A percentile compares a stretch with the other conserved stretches of the same genome.
phyloP scores from a whole-genome alignment of 2,113 vertebrate genomes.

The Embiotoca jacksoni region DNA sequence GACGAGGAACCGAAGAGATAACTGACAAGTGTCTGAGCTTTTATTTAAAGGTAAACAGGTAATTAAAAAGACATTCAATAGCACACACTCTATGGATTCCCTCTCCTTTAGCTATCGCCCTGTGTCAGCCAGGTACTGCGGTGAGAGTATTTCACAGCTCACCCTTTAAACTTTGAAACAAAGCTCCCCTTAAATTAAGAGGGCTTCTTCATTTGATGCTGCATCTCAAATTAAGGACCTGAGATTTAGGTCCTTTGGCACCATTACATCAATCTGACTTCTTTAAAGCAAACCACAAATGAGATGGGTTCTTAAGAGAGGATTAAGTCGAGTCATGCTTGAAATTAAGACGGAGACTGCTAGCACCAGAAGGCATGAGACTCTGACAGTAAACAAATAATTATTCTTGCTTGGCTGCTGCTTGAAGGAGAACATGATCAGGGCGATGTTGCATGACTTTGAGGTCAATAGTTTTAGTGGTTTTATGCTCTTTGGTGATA shows the following conservation, averaged over 20 bases:
- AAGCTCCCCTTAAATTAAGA: constrained; percentile 67
- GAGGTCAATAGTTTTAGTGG: neutral
- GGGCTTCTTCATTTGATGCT: constrained; percentile 55
- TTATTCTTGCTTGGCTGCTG: neutral
- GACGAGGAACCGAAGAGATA: constrained; percentile 36
- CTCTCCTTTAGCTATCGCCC: constrained; percentile 27
- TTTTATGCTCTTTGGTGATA: neutral
- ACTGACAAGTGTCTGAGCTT: constrained; percentile 43
- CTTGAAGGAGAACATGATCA: constrained; percentile 1
- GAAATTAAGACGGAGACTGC: constrained; percentile 47
- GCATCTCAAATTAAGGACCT: constrained; percentile 63
- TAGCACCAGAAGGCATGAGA: constrained; percentile 15
- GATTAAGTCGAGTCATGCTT: constrained; percentile 55
- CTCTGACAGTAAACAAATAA: constrained; percentile 4
- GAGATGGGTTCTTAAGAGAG: constrained; percentile 38
- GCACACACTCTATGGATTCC: constrained; percentile 36
- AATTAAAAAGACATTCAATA: constrained; percentile 40
- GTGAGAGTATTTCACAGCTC: constrained; percentile 47
- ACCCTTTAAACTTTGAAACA: constrained; percentile 46
- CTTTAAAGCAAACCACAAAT: constrained; percentile 57
- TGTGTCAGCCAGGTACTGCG: constrained; percentile 35
- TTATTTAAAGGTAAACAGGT: constrained; percentile 59
- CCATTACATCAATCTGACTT: constrained; percentile 53
- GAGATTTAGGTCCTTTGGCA: constrained; percentile 53
- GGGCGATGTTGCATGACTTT: neutral